phyloP scores from a whole-genome alignment of 2,797 vertebrate genomes.

The Carapus acus region DNA sequence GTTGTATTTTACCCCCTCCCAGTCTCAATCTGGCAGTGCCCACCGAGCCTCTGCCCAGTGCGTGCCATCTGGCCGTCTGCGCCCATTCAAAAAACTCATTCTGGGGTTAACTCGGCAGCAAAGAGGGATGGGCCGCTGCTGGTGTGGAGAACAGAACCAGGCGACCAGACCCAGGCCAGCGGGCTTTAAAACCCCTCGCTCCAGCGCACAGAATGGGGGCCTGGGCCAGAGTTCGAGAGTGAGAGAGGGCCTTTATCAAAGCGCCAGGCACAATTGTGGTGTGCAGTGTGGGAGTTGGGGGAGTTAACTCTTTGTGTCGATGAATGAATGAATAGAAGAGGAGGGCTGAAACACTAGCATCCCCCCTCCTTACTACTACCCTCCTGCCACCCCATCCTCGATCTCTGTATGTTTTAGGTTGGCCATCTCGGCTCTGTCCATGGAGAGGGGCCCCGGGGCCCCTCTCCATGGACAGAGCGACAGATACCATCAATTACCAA shows the following conservation, averaged over 20 bases:
- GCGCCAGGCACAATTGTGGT: conserved; percentile 61
- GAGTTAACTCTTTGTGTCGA: conserved; percentile 76
- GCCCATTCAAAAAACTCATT: conserved; percentile 57
- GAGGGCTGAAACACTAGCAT: conserved; percentile 76
- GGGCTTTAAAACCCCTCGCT: conserved; percentile 57
- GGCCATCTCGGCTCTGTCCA: conserved; percentile 50
- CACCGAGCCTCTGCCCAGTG: conserved; percentile 45
- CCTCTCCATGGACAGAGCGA: conserved; percentile 61
- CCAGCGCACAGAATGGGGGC: conserved; percentile 50
- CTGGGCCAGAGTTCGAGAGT: conserved; percentile 45
- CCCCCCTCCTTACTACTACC: conserved; percentile 50
- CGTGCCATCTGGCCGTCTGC: conserved; percentile 70
- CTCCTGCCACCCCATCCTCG: conserved; percentile 41
- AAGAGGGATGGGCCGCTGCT: conserved; percentile 29
- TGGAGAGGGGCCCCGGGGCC: conserved; percentile 62
- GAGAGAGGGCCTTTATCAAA: conserved; percentile 68
- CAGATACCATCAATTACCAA: conserved; percentile 78
- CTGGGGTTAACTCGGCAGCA: conserved; percentile 53
- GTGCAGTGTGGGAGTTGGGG: conserved; percentile 67
- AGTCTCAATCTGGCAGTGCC: conserved; percentile 58
- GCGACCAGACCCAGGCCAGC: conserved; percentile 48
- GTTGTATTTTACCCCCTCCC: conserved; percentile 41
- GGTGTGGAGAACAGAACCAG: conserved; percentile 42
- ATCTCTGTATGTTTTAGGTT: conserved; percentile 70
- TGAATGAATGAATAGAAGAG: conserved; percentile 74